These are phyloP conservation scores for Perizoma flavofasciatum DNA, from an alignment of 2,888 invertebrate genomes.

Conservation along the genomic window DNA sequence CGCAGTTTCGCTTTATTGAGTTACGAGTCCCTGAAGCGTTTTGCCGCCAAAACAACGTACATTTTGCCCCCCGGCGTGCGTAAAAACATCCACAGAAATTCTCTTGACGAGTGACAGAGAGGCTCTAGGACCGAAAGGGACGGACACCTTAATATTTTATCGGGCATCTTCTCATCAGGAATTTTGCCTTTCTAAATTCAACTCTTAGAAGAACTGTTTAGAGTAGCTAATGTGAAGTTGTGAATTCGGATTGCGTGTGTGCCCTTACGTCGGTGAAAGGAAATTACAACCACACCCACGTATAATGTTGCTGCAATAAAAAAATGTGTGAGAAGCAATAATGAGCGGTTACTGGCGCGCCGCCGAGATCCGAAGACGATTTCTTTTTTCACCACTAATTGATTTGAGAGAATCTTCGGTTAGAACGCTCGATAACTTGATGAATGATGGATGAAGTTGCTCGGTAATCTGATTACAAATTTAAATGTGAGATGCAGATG, in stretches of 20 bases:
- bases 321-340: conserved; percentile 83
- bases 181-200: conserved; percentile 42
- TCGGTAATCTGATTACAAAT: conserved; percentile 73
- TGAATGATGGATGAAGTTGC: conserved; percentile 77
- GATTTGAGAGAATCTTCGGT: conserved; percentile 69
- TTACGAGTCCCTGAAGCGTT: conserved; percentile 82
- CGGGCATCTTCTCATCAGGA: conserved; percentile 77
- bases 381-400: conserved; percentile 76
- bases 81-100: conserved; percentile 78
- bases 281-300: conserved; percentile 85
- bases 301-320: conserved; percentile 83
- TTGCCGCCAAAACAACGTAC: conserved; percentile 84
- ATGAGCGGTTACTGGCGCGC: conserved; percentile 83
- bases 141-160: conserved; percentile 80
- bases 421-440: conserved; percentile 43
- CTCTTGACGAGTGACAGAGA: conserved; percentile 65
- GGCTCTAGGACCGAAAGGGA: conserved; percentile 71
- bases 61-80: conserved; percentile 82
- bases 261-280: conserved; percentile 84
- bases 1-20: conserved; percentile 79
- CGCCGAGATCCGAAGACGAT: conserved; percentile 66
- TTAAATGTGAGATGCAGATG: conserved; percentile 74
- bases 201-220: conserved; percentile 31
- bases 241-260: conserved; percentile 74
- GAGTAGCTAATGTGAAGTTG: conserved; percentile 47